Evolutionary conservation across 2,797 vertebrate species (phyloP).

Genomic region (Acanthurus leucopareius): DNA sequence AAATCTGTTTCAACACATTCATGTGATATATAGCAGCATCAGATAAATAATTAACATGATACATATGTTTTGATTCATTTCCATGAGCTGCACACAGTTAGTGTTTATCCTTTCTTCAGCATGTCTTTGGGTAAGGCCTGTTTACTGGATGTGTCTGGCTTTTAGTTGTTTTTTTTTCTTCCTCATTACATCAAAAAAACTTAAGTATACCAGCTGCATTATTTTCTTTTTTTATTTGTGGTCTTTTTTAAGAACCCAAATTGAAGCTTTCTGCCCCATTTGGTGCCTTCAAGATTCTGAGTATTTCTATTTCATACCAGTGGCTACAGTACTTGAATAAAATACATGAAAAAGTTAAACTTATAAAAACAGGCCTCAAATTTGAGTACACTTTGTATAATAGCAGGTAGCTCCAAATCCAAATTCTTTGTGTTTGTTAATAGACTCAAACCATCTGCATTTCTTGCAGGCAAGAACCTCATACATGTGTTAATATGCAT

Average conservation of each 20-base stretch:
- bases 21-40: conserved; percentile 39
- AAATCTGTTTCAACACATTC: conserved; percentile 49
- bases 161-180: background rate
- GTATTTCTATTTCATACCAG: background rate
- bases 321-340: background rate
- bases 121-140: background rate
- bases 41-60: conserved; percentile 3
- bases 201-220: background rate
- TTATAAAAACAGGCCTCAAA: background rate
- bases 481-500: conserved; percentile 84
- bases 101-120: background rate
- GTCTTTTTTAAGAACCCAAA: background rate
- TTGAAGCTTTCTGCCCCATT: background rate
- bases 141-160: background rate
- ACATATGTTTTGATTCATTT: conserved; percentile 2
- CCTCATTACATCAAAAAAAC: background rate
- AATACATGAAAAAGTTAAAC: background rate
- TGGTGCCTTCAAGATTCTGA: background rate
- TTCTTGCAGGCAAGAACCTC: conserved; percentile 70
- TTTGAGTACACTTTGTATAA: background rate
- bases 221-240: background rate
- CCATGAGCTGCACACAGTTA: background rate
- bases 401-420: conserved; percentile 32
- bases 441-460: conserved; percentile 65
- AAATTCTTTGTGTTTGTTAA: conserved; percentile 63